Conservation (phyloP, 2,113 vertebrate genomes). For the Strix uralensis region DNA sequence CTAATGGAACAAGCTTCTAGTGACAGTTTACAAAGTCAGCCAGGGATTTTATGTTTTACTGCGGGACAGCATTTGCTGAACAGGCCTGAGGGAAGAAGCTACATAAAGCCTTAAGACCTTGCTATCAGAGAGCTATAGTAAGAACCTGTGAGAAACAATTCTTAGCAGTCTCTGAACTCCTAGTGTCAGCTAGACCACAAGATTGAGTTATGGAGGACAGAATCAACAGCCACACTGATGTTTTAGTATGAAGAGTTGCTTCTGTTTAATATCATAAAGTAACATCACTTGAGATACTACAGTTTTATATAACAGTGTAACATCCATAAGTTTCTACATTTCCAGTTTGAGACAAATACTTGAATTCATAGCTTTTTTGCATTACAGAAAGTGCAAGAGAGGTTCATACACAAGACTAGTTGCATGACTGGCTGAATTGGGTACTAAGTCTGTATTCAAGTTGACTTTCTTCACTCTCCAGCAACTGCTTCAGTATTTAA, state of each 20-base stretch:
- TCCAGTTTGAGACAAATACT: slow-evolving; percentile 78
- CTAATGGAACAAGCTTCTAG: neutral
- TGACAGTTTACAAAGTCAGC: neutral
- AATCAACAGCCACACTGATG: neutral
- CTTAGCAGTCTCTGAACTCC: neutral
- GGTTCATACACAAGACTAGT: slow-evolving; percentile 62
- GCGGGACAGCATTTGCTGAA: neutral
- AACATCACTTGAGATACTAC: slow-evolving; percentile 20
- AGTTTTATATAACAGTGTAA: slow-evolving; percentile 52
- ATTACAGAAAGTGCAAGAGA: slow-evolving; percentile 77
- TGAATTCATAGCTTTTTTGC: slow-evolving; percentile 70
- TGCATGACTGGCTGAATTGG: slow-evolving; percentile 33
- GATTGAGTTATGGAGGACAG: neutral
- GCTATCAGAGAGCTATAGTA: neutral
- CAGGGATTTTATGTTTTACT: neutral
- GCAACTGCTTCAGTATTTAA: slow-evolving; percentile 31
- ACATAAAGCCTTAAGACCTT: neutral
- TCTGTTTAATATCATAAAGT: slow-evolving; percentile 56
- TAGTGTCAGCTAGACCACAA: neutral
- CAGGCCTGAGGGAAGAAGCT: neutral
- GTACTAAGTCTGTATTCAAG: slow-evolving; percentile 39
- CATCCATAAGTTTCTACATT: slow-evolving; percentile 65
- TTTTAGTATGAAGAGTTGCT: slow-evolving; percentile 37
- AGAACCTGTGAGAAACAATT: neutral
- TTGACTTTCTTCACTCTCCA: slow-evolving; percentile 38